These are phyloP conservation scores for Pseudoatta argentina DNA, from an alignment of 1,140 invertebrate genomes.

Conservation along the genomic window DNA sequence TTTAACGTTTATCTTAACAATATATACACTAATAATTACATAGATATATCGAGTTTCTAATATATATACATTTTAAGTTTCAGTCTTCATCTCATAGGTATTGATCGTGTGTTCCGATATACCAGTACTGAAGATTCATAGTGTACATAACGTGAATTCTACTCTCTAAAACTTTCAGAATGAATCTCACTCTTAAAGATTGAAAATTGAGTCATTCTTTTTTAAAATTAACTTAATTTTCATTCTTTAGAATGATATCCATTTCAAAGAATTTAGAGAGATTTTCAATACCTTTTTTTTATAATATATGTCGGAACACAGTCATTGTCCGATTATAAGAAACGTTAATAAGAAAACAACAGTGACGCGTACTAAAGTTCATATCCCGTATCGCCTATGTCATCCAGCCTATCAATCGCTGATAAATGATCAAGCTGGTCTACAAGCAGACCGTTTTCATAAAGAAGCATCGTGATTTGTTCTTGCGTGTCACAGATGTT, in stretches of 20 bases:
- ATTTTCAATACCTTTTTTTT: no score
- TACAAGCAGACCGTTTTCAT: slow-evolving; percentile 84
- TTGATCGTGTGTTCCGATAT: no score
- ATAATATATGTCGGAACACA: no score
- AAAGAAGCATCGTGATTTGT: slow-evolving; percentile 83
- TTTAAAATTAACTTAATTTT: no score
- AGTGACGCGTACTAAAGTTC: slow-evolving; percentile 51
- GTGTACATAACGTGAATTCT: no score
- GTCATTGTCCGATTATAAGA: slow-evolving; percentile 14
- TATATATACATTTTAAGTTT: slow-evolving; percentile 37
- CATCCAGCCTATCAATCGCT: slow-evolving; percentile 44
- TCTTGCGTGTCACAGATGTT: slow-evolving; percentile 85
- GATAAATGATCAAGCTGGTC: slow-evolving; percentile 82
- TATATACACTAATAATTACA: slow-evolving; percentile 12
- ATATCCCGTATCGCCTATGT: slow-evolving; percentile 61
- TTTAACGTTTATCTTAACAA: slow-evolving; percentile 8
- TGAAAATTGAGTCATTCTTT: no score
- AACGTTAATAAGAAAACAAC: slow-evolving; percentile 21
- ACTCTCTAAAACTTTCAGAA: no score
- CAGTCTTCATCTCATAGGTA: slow-evolving; percentile 57
- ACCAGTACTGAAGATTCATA: no score
- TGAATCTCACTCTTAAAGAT: no score
- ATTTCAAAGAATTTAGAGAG: no score
- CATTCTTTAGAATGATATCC: no score
- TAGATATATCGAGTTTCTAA: background rate